Evolutionary conservation across 2,113 vertebrate genomes (phyloP).

Genomic region (Notiomystis cincta): DNA sequence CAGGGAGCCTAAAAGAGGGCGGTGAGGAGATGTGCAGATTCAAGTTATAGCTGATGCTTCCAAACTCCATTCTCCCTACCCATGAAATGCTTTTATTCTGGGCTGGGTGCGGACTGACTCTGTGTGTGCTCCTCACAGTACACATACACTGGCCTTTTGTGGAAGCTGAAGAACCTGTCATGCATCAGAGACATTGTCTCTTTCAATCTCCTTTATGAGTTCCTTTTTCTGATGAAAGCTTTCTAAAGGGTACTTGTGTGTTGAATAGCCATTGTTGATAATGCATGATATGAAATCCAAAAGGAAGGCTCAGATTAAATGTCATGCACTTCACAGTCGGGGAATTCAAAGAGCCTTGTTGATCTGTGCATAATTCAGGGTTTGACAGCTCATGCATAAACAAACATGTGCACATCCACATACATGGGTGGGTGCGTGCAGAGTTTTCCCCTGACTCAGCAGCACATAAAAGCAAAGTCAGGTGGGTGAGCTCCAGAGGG

Average conservation of each 20-base stretch:
- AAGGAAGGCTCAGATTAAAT: constrained; percentile 21
- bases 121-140: not conserved
- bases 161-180: not conserved
- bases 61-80: not conserved
- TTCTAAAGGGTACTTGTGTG: constrained; percentile 13
- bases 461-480: not conserved
- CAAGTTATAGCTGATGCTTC: not conserved
- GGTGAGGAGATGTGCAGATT: not conserved
- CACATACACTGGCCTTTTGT: not conserved
- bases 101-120: not conserved
- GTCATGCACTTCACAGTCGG: not conserved
- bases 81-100: not conserved
- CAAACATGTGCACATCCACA: not conserved
- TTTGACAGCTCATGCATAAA: constrained; percentile 40
- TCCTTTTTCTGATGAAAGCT: not conserved
- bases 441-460: not conserved
- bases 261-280: constrained; percentile 21
- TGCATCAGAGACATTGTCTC: not conserved
- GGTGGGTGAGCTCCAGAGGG: not conserved
- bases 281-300: not conserved
- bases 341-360: constrained; percentile 15
- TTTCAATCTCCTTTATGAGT: not conserved
- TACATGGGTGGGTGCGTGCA: not conserved
- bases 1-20: not conserved
- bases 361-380: not conserved